Conservation (phyloP, 2,888 invertebrate species). For the Zaprionus obscuricornis region DNA sequence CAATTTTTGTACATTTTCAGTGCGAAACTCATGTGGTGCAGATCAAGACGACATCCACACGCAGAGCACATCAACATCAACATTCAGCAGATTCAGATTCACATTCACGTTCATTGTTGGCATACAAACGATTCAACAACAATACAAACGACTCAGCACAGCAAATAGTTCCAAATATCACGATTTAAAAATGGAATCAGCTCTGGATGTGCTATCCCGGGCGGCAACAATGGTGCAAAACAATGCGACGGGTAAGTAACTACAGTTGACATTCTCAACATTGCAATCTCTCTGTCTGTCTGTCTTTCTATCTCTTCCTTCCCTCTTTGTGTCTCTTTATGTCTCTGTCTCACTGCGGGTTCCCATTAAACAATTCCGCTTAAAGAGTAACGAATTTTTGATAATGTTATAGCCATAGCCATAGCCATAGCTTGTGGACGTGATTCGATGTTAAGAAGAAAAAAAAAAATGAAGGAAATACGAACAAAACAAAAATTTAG, state of each 20-base stretch:
- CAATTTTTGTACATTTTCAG: conserved; percentile 66
- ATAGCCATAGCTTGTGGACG: conserved; percentile 22
- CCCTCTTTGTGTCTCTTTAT: too few species aligned
- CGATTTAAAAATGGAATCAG: conserved; percentile 87
- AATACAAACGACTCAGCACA: conserved; percentile 2
- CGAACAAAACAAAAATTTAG: too few species aligned
- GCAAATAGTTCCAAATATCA: conserved; percentile 13
- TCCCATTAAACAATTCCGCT: conserved; percentile 60
- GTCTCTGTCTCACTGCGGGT: conserved; percentile 2
- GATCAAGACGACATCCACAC: conserved; percentile 49
- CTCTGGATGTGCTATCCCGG: conserved; percentile 93
- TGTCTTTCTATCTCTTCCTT: too few species aligned
- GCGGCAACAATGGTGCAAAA: conserved; percentile 95
- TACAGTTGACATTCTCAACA: conserved; percentile 4
- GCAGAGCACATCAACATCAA: conserved; percentile 48
- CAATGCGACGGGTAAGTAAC: conserved; percentile 84
- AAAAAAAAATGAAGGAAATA: too few species aligned
- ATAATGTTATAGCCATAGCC: too few species aligned
- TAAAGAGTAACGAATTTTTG: conserved; percentile 43
- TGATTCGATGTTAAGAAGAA: too few species aligned
- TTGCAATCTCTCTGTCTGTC: too few species aligned
- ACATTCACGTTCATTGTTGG: not conserved
- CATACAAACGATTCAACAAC: conserved; percentile 23
- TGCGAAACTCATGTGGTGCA: conserved; percentile 73
- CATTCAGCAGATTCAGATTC: not conserved